Percentiles rank a stretch among this genome's conserved stretches.
phyloP scores from a whole-genome alignment of 2,797 vertebrate genomes.

The Graptemys geographica region DNA sequence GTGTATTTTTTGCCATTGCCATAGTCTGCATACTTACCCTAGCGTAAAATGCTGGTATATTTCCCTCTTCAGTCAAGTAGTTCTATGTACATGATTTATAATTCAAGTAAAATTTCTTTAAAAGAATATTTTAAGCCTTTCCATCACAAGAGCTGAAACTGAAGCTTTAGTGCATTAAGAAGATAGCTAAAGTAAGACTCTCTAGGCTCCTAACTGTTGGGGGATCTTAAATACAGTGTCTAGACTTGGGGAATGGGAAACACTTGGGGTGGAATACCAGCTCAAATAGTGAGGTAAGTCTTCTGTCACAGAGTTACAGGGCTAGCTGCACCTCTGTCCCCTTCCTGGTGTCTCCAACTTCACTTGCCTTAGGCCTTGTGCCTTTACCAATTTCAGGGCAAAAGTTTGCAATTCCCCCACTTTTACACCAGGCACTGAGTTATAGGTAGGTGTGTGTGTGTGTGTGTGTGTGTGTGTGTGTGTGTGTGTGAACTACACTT shows the following conservation, averaged over 20 bases:
- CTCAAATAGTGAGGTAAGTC: neutral
- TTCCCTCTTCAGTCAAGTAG: neutral
- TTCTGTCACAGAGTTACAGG: neutral
- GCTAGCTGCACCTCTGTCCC: neutral
- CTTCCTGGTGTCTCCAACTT: neutral
- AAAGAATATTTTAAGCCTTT: neutral
- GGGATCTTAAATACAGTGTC: neutral
- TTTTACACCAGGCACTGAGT: neutral
- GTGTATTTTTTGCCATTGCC: neutral
- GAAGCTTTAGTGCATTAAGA: neutral
- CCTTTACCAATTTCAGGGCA: neutral
- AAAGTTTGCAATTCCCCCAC: neutral
- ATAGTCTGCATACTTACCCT: neutral
- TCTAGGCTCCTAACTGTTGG: neutral
- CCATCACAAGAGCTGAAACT: neutral
- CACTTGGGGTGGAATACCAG: neutral
- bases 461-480: too few relatives aligned
- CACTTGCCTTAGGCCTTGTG: neutral
- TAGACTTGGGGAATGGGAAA: neutral
- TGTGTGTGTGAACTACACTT: neutral
- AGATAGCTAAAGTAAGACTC: neutral
- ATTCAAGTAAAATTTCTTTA: neutral
- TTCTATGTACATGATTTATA: neutral
- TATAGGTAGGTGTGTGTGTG: neutral
- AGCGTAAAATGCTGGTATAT: neutral